These are phyloP conservation scores for Globodera rostochiensis DNA, from an alignment of 1,140 invertebrate species.

Conservation along the genomic window DNA sequence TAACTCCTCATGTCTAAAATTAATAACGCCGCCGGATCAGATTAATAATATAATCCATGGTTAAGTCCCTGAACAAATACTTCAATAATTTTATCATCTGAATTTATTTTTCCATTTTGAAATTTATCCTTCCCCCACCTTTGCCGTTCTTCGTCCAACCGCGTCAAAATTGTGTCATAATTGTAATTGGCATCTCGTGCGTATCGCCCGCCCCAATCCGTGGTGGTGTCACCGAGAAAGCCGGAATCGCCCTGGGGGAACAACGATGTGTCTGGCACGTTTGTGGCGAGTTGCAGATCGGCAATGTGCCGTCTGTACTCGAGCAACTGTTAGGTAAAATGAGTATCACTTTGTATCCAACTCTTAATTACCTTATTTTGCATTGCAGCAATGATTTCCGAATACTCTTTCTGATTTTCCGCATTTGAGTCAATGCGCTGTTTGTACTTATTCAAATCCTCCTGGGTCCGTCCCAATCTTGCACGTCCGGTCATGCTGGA, in stretches of 20 bases:
- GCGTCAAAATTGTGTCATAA: conserved; percentile 54
- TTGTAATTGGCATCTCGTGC: conserved; percentile 58
- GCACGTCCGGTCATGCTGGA: conserved; percentile 35
- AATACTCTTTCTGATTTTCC: conserved; percentile 63
- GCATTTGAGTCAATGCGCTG: conserved; percentile 64
- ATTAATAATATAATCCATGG: not conserved
- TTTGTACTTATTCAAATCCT: conserved; percentile 61
- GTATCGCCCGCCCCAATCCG: not conserved
- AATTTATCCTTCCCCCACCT: conserved; percentile 35
- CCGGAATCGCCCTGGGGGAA: conserved; percentile 60
- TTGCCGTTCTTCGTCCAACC: conserved; percentile 62
- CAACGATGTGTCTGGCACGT: conserved; percentile 45
- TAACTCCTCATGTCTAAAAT: conserved; percentile 59
- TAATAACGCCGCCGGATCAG: no score
- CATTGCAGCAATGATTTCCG: conserved; percentile 60
- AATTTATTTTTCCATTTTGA: not conserved
- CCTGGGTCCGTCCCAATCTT: conserved; percentile 62
- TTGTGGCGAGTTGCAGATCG: conserved; percentile 57
- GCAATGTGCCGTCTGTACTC: conserved; percentile 64
- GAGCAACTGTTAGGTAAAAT: conserved; percentile 42
- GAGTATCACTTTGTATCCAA: conserved; percentile 7
- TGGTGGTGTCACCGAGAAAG: conserved; percentile 41
- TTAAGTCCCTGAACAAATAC: not conserved
- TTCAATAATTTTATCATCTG: no score
- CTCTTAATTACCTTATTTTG: conserved; percentile 56